Conservation (phyloP, 2,888 invertebrate species). For the Bellardia pandia region DNA sequence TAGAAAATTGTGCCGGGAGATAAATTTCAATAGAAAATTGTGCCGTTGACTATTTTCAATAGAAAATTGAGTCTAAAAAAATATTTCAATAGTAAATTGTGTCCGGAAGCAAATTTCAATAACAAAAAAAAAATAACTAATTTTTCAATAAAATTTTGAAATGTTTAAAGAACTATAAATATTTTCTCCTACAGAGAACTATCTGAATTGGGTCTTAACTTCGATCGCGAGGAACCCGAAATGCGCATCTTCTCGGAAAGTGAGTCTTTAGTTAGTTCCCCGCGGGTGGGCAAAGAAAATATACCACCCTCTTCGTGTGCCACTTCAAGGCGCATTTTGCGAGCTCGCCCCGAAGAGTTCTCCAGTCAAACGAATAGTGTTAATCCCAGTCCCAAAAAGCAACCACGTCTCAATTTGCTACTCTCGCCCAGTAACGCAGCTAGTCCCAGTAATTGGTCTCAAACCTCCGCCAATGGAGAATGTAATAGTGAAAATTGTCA, state of each 20-base stretch:
- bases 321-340: constrained; percentile 84
- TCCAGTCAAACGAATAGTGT: constrained; percentile 85
- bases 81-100: too few relatives aligned
- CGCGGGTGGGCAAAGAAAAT: constrained; percentile 85
- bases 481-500: constrained; percentile 74
- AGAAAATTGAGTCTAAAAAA: too few relatives aligned
- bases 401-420: constrained; percentile 85
- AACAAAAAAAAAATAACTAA: too few relatives aligned
- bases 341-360: constrained; percentile 86
- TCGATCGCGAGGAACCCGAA: constrained; percentile 93
- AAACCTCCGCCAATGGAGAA: constrained; percentile 54
- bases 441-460: constrained; percentile 72
- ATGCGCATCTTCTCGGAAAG: constrained; percentile 95
- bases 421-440: constrained; percentile 80
- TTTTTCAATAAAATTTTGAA: too few relatives aligned
- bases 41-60: too few relatives aligned
- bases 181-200: constrained; percentile 85
- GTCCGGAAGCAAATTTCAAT: too few relatives aligned
- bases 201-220: constrained; percentile 92
- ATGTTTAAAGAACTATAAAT: too few relatives aligned
- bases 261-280: constrained; percentile 88
- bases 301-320: constrained; percentile 82
- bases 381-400: constrained; percentile 87
- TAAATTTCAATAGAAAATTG: too few relatives aligned
- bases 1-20: too few relatives aligned